These are phyloP conservation scores for Puntigrus tetrazona DNA, from an alignment of 2,113 vertebrate genomes.

Conservation along the genomic window DNA sequence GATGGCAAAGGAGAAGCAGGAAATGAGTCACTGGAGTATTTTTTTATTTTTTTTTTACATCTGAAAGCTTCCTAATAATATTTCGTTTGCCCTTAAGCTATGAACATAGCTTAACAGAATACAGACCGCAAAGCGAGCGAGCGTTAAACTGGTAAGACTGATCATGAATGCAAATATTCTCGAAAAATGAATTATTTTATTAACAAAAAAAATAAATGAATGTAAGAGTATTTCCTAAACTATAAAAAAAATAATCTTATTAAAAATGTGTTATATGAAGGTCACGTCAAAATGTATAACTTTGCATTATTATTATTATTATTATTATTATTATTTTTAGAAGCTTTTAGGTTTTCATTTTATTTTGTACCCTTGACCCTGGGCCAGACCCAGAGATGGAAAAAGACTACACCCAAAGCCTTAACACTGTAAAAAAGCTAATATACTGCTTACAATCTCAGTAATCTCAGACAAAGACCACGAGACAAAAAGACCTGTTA, in stretches of 20 bases:
- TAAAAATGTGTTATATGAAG: no score
- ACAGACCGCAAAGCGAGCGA: neutral
- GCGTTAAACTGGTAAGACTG: neutral
- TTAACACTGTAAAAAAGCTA: neutral
- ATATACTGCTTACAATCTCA: neutral
- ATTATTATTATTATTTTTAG: no score
- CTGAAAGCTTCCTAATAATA: neutral
- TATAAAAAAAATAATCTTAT: no score
- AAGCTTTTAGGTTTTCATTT: neutral
- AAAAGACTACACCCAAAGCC: neutral
- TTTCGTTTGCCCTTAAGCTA: neutral
- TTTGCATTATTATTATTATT: no score
- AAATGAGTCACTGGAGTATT: neutral
- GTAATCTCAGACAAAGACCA: neutral
- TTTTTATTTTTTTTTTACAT: neutral
- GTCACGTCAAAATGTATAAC: no score
- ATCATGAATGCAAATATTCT: neutral
- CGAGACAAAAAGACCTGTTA: neutral
- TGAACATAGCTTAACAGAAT: neutral
- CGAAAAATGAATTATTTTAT: neutral
- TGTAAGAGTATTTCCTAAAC: neutral
- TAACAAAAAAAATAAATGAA: neutral
- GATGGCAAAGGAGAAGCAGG: neutral
- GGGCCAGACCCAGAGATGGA: neutral
- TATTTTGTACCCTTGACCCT: neutral